A percentile compares a stretch with the other conserved stretches of the same genome.
Evolutionary conservation across 2,113 vertebrate genomes (phyloP).

Genomic region (Caranx melampygus): DNA sequence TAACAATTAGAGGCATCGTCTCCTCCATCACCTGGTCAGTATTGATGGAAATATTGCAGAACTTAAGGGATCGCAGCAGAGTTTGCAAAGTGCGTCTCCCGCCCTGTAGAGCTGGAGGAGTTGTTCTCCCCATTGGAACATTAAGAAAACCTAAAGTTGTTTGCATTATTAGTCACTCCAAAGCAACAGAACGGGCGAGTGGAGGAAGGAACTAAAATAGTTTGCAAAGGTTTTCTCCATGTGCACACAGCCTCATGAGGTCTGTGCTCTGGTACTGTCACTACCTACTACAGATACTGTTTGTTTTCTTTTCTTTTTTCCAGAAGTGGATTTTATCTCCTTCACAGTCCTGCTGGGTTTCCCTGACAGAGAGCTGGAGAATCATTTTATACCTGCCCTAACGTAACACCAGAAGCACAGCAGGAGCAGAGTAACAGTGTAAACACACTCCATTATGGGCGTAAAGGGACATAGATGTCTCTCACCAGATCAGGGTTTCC

Average conservation of each 20-base stretch:
- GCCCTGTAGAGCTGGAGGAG: constrained; percentile 15
- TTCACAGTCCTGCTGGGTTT: constrained; percentile 45
- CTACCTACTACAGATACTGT: constrained; percentile 4
- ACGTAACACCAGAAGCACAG: constrained; percentile 36
- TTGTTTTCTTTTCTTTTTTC: constrained; percentile 6
- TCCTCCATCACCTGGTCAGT: constrained; percentile 28
- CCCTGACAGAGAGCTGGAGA: constrained; percentile 37
- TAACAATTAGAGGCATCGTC: constrained; percentile 55
- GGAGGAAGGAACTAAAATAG: constrained; percentile 39
- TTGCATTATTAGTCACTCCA: constrained; percentile 33
- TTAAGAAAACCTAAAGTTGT: constrained; percentile 44
- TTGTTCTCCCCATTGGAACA: constrained; percentile 25
- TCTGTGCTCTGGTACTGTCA: neutral
- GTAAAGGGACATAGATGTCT: constrained; percentile 14
- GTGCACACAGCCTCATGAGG: constrained; percentile 18
- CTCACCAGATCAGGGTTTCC: constrained; percentile 10
- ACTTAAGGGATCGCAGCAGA: constrained; percentile 35
- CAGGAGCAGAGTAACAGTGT: constrained; percentile 35
- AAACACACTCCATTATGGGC: constrained; percentile 51
- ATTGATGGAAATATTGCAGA: constrained; percentile 58
- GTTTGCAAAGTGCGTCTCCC: constrained; percentile 7
- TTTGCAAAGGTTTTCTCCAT: constrained; percentile 34
- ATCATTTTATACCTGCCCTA: constrained; percentile 47
- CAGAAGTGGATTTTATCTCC: constrained; percentile 39
- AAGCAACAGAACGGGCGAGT: constrained; percentile 28